Conservation (phyloP, 2,113 vertebrate species). For the Micromys minutus region DNA sequence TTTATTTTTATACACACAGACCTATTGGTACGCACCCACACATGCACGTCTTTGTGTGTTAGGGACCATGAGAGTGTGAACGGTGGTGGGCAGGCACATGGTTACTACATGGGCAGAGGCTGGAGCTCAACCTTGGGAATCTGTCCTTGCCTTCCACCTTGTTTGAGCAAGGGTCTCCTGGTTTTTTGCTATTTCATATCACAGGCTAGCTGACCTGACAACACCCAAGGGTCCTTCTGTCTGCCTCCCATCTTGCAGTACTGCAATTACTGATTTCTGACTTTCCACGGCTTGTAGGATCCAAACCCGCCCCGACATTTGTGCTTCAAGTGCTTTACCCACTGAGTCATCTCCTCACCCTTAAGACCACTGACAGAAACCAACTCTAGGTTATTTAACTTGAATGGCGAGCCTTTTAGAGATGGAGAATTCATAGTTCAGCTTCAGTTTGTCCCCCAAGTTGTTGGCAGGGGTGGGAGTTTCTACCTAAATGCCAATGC, state of each 20-base stretch:
- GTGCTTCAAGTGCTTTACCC: neutral
- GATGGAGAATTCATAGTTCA: neutral
- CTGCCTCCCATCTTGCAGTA: neutral
- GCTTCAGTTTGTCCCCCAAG: neutral
- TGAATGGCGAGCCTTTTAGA: neutral
- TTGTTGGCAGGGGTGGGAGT: too few relatives aligned
- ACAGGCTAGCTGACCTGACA: neutral
- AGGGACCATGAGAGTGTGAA: neutral
- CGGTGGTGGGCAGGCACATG: neutral
- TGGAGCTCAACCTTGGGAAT: neutral
- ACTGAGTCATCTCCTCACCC: neutral
- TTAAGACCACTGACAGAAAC: neutral
- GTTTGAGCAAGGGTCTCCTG: neutral
- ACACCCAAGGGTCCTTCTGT: neutral
- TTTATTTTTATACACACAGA: neutral
- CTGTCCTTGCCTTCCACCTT: neutral
- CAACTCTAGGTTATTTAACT: neutral
- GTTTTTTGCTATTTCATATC: neutral
- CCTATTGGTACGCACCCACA: neutral
- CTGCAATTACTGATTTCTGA: too few relatives aligned
- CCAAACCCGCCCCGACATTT: too few relatives aligned
- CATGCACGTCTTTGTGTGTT: neutral
- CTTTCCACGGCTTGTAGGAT: neutral
- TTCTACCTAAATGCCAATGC: too few relatives aligned
- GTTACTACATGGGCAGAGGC: neutral